These are phyloP conservation scores for Arvicanthis niloticus DNA, from an alignment of 2,113 vertebrate genomes.

Conservation along the genomic window DNA sequence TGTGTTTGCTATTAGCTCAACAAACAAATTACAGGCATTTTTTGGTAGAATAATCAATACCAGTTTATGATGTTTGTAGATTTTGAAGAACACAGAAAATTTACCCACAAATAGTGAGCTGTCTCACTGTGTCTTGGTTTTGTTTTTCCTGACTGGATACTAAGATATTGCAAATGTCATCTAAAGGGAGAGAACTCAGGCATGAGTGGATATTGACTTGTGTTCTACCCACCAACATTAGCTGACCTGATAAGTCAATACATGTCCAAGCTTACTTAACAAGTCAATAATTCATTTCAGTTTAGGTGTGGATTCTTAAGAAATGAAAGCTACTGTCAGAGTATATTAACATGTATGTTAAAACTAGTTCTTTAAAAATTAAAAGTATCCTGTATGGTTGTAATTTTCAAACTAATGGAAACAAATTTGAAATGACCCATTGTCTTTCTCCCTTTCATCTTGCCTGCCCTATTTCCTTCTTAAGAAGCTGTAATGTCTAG, in stretches of 20 bases:
- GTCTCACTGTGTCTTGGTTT: constrained; percentile 74
- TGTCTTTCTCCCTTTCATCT: constrained; percentile 69
- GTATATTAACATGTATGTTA: constrained; percentile 77
- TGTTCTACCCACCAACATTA: constrained; percentile 85
- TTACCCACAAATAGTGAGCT: constrained; percentile 81
- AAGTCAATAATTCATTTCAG: constrained; percentile 87
- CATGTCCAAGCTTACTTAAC: constrained; percentile 86
- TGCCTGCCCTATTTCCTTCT: constrained; percentile 62
- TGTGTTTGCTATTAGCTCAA: constrained; percentile 64
- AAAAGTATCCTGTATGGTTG: constrained; percentile 50
- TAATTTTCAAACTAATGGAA: constrained; percentile 58
- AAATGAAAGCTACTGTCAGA: constrained; percentile 67
- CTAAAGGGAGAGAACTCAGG: constrained; percentile 86
- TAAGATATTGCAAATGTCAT: constrained; percentile 87
- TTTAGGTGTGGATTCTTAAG: constrained; percentile 82
- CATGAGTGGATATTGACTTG: constrained; percentile 85
- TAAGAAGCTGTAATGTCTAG: constrained; percentile 79
- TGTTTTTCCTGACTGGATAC: constrained; percentile 78
- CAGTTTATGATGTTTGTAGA: constrained; percentile 73
- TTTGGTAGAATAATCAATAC: constrained; percentile 78
- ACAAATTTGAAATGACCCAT: constrained; percentile 79
- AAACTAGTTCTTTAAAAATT: constrained; percentile 65
- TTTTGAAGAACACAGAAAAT: constrained; percentile 71
- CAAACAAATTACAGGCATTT: constrained; percentile 60
- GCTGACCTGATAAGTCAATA: constrained; percentile 87